Conservation (phyloP, 2,113 vertebrate species). For the Philantomba maxwellii region DNA sequence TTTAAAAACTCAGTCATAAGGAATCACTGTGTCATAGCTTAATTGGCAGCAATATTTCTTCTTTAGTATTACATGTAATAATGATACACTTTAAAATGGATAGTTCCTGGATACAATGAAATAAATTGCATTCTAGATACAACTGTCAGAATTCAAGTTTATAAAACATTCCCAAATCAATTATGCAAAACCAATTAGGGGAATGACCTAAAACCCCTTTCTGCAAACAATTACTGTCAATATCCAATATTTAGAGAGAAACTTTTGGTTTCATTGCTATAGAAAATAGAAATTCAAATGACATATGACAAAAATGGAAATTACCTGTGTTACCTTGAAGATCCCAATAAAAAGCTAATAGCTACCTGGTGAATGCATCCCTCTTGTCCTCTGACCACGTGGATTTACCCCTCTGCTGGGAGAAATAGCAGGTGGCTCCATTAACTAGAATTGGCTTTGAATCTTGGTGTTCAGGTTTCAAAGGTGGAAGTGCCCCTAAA, state of each 20-base stretch:
- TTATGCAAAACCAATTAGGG: not conserved
- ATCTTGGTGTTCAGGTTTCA: not conserved
- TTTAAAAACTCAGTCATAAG: not conserved
- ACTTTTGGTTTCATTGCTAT: not conserved
- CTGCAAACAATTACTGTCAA: not conserved
- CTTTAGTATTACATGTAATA: not conserved
- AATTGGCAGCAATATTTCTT: not conserved
- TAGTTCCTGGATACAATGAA: not conserved
- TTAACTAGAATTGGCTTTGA: not conserved
- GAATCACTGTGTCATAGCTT: not conserved
- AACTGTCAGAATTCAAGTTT: constrained; percentile 15
- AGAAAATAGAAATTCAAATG: constrained; percentile 25
- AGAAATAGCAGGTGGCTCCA: not conserved
- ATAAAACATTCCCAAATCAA: constrained; percentile 16
- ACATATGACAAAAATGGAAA: not conserved
- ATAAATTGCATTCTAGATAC: not conserved
- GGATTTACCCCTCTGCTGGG: not conserved
- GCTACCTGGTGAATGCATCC: not conserved
- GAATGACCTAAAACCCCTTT: not conserved
- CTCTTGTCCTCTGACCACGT: not conserved
- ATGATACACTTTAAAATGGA: not conserved
- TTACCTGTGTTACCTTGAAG: not conserved
- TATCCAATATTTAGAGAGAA: not conserved
- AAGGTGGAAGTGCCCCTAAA: not conserved
- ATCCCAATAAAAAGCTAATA: not conserved